These are phyloP conservation scores for Sus cebifrons DNA, from an alignment of 2,797 vertebrate genomes.

Conservation along the genomic window DNA sequence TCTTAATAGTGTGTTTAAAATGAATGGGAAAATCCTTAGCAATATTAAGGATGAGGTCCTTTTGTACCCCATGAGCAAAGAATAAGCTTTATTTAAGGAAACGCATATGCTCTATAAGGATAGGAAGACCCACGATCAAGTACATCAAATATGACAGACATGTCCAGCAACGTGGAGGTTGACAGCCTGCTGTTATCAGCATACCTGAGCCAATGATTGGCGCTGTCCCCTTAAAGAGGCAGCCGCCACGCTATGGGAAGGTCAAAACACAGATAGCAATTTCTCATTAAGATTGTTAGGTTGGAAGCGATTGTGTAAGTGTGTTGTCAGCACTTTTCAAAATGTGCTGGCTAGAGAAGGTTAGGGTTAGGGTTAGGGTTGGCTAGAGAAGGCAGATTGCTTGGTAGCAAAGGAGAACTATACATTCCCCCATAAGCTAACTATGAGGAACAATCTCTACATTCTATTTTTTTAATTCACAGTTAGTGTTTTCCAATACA, in stretches of 20 bases:
- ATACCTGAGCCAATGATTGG: neutral
- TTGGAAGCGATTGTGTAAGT: slow-evolving; percentile 28
- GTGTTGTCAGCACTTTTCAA: slow-evolving; percentile 25
- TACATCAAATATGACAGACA: neutral
- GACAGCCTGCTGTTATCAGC: neutral
- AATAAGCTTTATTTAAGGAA: slow-evolving; percentile 29
- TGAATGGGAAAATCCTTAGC: neutral
- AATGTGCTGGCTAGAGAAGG: slow-evolving; percentile 26
- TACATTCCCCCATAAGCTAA: neutral
- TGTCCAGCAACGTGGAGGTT: neutral
- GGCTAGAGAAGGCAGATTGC: slow-evolving; percentile 52
- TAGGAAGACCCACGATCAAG: neutral
- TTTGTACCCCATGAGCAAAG: neutral
- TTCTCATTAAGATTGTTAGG: slow-evolving; percentile 49
- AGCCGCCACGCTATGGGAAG: neutral
- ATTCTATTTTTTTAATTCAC: neutral
- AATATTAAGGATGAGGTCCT: neutral
- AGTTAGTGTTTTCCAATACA: slow-evolving; percentile 41
- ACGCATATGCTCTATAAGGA: neutral
- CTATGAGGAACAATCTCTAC: neutral
- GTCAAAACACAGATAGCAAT: slow-evolving; percentile 49
- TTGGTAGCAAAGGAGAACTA: neutral
- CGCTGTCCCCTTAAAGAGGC: neutral
- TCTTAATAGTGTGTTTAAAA: slow-evolving; percentile 3
- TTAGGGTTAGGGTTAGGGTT: too few relatives aligned